Base-by-base conservation (phyloP, 2,888 invertebrate species). In the Ceriagrion tenellum region DNA sequence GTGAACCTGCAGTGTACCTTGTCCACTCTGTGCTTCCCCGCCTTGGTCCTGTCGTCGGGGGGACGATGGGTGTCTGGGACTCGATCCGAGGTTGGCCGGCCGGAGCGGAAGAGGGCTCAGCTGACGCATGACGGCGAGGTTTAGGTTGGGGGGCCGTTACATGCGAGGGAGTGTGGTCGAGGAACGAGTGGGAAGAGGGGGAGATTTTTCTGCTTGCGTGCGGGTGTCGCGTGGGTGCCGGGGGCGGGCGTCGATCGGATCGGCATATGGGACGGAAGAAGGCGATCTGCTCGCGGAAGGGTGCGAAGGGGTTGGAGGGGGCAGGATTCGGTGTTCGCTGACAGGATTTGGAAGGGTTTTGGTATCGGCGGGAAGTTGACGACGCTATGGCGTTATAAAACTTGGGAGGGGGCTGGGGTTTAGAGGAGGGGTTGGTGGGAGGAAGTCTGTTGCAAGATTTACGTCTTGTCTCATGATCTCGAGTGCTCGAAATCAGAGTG, bases 221-320 rank as follows among this genome's bases (percentile, higher is more conserved):
- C 69, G 26, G n/a, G 69, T 69, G 69, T 69, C 69, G 69, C 12
- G 69, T 20, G 59, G 59, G 59, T 20, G 20, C 6, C 26, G n/a
- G 12, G n/a, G 30, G 30, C 81, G 35, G 35, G 81, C 30, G 35
- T 35, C 69, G 26, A 69, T 20, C 69, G 81, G 81, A n/a, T n/a
- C 35, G 81, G 81, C 81, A 81, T 81, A 81, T 81, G 81, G 81
- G 81, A 35, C 81, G 81, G 81, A 81, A 81, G 26, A 81, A 35
- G 35, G 81, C 3, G 30, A 35, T 81, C 81, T 59, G 69, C 69
- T 26, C 69, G 35, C 69, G 35, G 35, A 81, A 35, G 81, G 35
- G 69, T 69, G 69, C 26, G 69, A 69, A 69, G n/a, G n/a, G 81
- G 81, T 35, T 35, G 30, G 13, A 81, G 35, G 81, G 30, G 13